Conservation (phyloP, 2,113 vertebrate species). For the Phodopus roborovskii region DNA sequence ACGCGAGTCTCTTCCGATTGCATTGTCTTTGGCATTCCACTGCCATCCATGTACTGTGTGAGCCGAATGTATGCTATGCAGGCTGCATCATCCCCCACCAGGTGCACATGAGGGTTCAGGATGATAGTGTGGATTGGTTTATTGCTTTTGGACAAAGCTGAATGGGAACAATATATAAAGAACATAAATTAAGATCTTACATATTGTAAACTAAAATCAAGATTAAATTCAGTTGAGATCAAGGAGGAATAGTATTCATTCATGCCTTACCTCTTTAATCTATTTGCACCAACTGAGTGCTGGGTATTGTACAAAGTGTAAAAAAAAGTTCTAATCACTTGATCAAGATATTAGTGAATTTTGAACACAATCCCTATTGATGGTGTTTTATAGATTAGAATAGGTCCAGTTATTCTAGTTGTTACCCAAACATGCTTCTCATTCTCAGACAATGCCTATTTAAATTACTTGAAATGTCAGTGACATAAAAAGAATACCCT, state of each 20-base stretch:
- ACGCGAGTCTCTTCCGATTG: constrained; percentile 98
- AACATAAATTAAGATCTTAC: fast-evolving
- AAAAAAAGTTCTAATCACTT: neutral
- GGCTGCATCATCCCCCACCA: constrained; percentile 96
- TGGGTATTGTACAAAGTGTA: neutral
- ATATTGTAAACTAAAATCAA: neutral
- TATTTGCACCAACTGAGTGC: neutral
- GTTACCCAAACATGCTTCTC: neutral
- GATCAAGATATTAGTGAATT: neutral
- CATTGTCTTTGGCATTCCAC: constrained; percentile 95
- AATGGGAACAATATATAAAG: constrained; percentile 36
- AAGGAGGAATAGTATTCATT: neutral
- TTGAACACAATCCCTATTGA: neutral
- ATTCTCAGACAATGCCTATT: neutral
- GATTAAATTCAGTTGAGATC: neutral
- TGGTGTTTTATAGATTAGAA: neutral
- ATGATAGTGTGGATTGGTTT: constrained; percentile 97
- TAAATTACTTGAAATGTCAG: neutral
- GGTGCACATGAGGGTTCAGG: constrained; percentile 97
- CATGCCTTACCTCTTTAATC: neutral
- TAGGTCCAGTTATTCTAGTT: neutral
- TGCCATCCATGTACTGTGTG: constrained; percentile 95
- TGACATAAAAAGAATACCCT: neutral
- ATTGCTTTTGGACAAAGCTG: constrained; percentile 94
- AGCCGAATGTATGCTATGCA: constrained; percentile 98